A percentile compares a stretch with the other conserved stretches of the same genome.
Conservation (phyloP, 2,113 vertebrate genomes). For the Nymphicus hollandicus region DNA sequence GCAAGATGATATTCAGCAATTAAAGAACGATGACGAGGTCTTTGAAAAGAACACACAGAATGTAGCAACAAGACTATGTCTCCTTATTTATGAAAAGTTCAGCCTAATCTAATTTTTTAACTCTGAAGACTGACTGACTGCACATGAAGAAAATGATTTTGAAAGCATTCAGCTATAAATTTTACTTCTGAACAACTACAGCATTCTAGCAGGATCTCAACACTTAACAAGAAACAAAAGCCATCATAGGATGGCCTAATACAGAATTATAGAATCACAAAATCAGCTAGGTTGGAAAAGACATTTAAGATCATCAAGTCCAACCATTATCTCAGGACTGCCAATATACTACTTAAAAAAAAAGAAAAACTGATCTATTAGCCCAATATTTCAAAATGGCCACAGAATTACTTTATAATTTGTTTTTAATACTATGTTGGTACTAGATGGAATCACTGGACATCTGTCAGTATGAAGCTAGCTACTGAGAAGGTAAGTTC, state of each 20-base stretch:
- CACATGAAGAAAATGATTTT: not conserved
- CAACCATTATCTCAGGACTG: not conserved
- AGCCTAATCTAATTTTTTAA: not conserved
- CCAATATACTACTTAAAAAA: not conserved
- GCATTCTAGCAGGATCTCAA: not conserved
- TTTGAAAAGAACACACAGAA: slow-evolving; percentile 47
- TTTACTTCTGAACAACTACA: not conserved
- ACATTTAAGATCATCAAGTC: not conserved
- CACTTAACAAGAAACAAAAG: not conserved
- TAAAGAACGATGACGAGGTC: slow-evolving; percentile 77
- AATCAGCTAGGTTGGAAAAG: not conserved
- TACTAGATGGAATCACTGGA: not conserved
- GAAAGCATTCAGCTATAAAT: not conserved
- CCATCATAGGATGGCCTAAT: not conserved
- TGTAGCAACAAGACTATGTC: not conserved
- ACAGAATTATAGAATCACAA: not conserved
- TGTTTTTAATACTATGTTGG: not conserved
- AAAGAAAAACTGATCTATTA: not conserved
- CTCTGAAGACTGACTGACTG: not conserved
- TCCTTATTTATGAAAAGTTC: not conserved
- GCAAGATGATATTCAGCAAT: slow-evolving; percentile 73
- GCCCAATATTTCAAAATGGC: not conserved
- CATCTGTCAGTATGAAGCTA: not conserved
- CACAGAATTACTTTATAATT: not conserved
- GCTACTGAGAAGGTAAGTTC: not conserved